Conservation (phyloP, 2,113 vertebrate species). For the Struthidea cinerea region DNA sequence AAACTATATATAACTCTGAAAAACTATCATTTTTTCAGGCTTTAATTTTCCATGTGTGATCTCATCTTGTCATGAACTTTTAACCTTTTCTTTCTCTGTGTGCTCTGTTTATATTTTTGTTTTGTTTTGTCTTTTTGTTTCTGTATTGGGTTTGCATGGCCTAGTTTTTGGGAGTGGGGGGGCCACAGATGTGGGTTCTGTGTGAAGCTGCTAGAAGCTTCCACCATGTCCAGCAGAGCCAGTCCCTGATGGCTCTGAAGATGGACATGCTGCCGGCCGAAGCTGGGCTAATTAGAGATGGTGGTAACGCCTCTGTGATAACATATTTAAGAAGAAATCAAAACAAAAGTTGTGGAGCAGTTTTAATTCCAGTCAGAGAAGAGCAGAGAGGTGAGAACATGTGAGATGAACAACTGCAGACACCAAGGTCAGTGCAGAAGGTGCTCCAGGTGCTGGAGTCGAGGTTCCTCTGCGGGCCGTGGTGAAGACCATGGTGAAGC, state of each 20-base stretch:
- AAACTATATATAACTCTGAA: not conserved
- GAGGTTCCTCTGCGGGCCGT: not conserved
- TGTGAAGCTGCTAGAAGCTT: not conserved
- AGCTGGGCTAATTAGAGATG: not conserved
- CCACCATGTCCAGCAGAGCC: not conserved
- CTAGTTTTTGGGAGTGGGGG: not conserved
- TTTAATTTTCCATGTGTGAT: not conserved
- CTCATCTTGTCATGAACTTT: not conserved
- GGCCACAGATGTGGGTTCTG: not conserved
- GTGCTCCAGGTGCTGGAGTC: fast-evolving
- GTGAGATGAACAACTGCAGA: not conserved
- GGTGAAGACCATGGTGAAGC: not conserved
- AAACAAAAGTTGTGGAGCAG: not conserved
- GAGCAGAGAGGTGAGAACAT: not conserved
- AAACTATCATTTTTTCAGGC: not conserved
- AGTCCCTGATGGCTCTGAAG: fast-evolving
- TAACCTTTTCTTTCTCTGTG: not conserved
- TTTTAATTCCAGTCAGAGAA: not conserved
- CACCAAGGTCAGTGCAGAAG: not conserved
- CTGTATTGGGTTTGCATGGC: not conserved
- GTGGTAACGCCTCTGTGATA: not conserved
- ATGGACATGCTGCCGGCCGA: not conserved
- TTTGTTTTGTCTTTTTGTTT: not conserved
- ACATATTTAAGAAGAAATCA: not conserved
- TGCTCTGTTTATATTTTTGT: not conserved